Percentiles rank a stretch among this genome's conserved stretches.
These are phyloP conservation scores for Cottoperca gobio DNA, from an alignment of 2,797 vertebrate species.

Conservation along the genomic window DNA sequence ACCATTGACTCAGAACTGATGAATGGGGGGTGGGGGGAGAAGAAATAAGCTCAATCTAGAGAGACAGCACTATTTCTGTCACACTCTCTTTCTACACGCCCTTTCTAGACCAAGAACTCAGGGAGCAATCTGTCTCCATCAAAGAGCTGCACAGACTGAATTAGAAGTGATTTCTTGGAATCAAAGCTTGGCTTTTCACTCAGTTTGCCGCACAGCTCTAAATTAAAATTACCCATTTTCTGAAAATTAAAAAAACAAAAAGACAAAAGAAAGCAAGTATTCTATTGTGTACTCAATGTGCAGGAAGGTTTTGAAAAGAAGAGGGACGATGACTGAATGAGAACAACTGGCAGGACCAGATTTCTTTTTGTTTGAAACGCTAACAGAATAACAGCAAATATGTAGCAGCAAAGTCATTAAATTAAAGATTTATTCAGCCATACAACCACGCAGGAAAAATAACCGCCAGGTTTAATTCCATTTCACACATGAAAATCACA, in stretches of 20 bases:
- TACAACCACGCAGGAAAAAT: not conserved
- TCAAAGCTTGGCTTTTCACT: conserved; percentile 31
- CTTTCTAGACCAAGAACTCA: conserved; percentile 30
- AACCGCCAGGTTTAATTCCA: conserved; percentile 29
- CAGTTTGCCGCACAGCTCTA: conserved; percentile 15
- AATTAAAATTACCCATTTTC: conserved; percentile 37
- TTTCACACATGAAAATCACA: conserved; percentile 40
- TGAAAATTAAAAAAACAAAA: too few species aligned
- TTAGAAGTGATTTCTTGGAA: conserved; percentile 43
- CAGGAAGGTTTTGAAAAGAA: not conserved
- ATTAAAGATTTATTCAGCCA: not conserved
- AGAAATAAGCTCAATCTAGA: conserved; percentile 53
- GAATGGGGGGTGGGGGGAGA: conserved; percentile 27
- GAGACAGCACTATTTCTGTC: conserved; percentile 55
- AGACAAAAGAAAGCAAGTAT: not conserved
- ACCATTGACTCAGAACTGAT: conserved; percentile 65
- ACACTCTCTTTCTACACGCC: conserved; percentile 40
- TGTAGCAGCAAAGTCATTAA: not conserved
- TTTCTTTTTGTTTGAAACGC: not conserved
- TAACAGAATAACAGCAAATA: not conserved
- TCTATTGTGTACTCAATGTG: conserved; percentile 5
- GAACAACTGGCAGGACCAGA: not conserved
- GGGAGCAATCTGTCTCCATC: conserved; percentile 55
- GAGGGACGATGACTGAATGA: not conserved
- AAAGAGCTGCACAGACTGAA: conserved; percentile 41